Conservation (phyloP, 2,797 vertebrate species). For the Pempheris klunzingeri region DNA sequence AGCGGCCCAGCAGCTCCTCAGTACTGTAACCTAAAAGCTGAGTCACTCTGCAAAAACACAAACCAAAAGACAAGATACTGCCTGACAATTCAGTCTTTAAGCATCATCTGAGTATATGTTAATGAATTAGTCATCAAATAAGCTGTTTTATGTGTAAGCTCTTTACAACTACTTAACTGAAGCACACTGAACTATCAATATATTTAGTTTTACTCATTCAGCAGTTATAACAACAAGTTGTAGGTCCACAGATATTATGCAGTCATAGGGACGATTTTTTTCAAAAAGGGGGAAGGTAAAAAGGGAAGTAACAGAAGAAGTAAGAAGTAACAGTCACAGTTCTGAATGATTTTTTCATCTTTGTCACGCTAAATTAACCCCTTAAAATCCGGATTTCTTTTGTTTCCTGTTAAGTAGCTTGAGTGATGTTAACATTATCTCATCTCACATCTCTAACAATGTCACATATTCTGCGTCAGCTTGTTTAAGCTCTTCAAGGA, state of each 20-base stretch:
- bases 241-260: background rate
- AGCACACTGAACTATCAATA: background rate
- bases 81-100: background rate
- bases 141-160: background rate
- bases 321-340: background rate
- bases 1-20: constrained; percentile 93
- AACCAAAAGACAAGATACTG: background rate
- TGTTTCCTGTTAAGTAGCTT: background rate
- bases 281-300: background rate
- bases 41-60: constrained; percentile 66
- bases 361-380: constrained; percentile 8
- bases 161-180: background rate
- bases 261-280: background rate
- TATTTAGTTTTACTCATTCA: background rate
- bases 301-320: too few species aligned
- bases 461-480: background rate
- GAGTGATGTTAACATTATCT: background rate
- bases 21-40: constrained; percentile 91
- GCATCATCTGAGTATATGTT: background rate
- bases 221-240: background rate
- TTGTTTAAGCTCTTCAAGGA: background rate
- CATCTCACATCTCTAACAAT: background rate
- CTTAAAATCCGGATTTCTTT: background rate
- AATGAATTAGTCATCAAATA: background rate
- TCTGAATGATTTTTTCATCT: background rate